Evolutionary conservation across 2,888 invertebrate genomes (phyloP).

Genomic region (Teleiodes luculella): DNA sequence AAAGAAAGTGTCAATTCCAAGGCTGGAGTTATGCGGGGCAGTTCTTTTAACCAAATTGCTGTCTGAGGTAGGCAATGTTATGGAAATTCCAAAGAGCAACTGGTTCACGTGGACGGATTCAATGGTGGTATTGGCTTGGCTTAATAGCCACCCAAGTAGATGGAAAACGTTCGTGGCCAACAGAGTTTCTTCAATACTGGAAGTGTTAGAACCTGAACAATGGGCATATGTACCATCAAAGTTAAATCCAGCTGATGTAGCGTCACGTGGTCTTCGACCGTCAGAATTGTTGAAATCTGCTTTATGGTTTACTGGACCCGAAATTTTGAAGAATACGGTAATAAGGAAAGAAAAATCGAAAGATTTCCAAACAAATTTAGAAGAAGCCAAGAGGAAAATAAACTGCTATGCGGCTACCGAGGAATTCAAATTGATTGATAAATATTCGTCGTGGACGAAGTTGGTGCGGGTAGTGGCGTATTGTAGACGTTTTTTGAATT

Average conservation of each 20-base stretch:
- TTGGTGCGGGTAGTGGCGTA: not conserved
- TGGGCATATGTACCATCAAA: not conserved
- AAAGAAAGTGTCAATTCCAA: too few relatives aligned
- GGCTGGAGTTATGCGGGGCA: slow-evolving; percentile 12
- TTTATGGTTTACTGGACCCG: not conserved
- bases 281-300: not conserved
- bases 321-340: not conserved
- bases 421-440: not conserved
- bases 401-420: not conserved
- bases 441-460: not conserved
- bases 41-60: slow-evolving; percentile 17
- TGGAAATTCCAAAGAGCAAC: not conserved
- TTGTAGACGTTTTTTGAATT: not conserved
- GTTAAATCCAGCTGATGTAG: not conserved
- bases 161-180: slow-evolving; percentile 3
- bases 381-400: not conserved
- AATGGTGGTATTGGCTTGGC: slow-evolving; percentile 28
- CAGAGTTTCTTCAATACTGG: not conserved
- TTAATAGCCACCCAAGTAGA: too few relatives aligned
- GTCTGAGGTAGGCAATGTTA: slow-evolving; percentile 13
- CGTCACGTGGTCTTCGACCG: not conserved
- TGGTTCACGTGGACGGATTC: slow-evolving; percentile 30
- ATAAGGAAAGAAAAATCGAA: not conserved
- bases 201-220: not conserved
- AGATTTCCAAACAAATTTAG: not conserved